phyloP scores from a whole-genome alignment of 2,888 invertebrate species.

The Chaetogeoica ovagalla region DNA sequence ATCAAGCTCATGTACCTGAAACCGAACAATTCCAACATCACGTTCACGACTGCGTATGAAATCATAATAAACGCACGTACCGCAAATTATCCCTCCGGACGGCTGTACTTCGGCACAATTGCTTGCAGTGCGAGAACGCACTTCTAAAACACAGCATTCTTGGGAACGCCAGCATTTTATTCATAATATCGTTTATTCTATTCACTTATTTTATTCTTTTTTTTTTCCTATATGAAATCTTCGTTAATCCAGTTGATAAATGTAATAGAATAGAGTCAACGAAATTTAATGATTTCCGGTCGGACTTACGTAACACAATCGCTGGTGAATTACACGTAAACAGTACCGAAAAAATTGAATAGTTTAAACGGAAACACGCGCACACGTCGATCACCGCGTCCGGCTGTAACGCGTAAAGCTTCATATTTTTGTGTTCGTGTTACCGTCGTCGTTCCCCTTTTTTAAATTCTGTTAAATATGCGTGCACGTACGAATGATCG shows the following conservation, averaged over 20 bases:
- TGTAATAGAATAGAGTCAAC: too few relatives aligned
- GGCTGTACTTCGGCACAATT: background rate
- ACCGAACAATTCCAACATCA: background rate
- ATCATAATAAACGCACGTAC: background rate
- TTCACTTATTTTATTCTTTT: background rate
- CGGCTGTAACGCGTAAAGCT: background rate
- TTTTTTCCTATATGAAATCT: background rate
- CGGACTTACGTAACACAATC: too few relatives aligned
- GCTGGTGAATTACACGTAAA: background rate
- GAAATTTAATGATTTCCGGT: background rate
- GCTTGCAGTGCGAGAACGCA: background rate
- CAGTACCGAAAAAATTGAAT: background rate
- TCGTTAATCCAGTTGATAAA: background rate
- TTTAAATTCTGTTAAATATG: slow-evolving; percentile 12
- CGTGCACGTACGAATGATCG: background rate
- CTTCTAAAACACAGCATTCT: background rate
- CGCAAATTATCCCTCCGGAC: background rate
- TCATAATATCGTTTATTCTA: background rate
- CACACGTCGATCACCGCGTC: background rate
- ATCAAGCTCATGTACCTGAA: slow-evolving; percentile 5
- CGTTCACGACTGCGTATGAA: background rate
- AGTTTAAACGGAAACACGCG: background rate
- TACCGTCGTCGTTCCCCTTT: background rate
- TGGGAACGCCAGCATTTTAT: slow-evolving; percentile 12
- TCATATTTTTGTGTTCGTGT: background rate